A percentile compares a stretch with the other conserved stretches of the same genome.
These are phyloP conservation scores for Allobates femoralis DNA, from an alignment of 2,797 vertebrate species.

Conservation along the genomic window DNA sequence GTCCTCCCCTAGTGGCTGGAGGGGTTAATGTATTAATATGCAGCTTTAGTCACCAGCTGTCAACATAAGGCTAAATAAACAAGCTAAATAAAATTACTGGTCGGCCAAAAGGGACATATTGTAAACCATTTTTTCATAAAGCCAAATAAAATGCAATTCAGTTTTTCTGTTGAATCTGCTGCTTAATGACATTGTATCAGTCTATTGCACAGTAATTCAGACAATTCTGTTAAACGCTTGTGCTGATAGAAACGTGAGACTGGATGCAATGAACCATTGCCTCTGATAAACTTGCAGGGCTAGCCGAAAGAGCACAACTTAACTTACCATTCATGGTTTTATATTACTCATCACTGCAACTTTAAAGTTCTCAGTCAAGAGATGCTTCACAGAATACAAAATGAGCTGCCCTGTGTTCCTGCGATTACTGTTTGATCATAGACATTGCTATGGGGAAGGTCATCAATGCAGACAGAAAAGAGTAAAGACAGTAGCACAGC, in stretches of 20 bases:
- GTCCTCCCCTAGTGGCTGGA: constrained; percentile 27
- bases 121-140: constrained; percentile 54
- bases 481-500: constrained; percentile 18
- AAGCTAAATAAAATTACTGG: constrained; percentile 42
- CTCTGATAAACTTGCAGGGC: constrained; percentile 54
- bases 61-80: constrained; percentile 29
- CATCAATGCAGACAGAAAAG: constrained; percentile 34
- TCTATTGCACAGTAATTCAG: constrained; percentile 53
- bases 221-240: constrained; percentile 29
- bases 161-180: constrained; percentile 29
- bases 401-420: constrained; percentile 40
- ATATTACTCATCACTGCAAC: constrained; percentile 55
- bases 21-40: constrained; percentile 35
- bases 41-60: constrained; percentile 32
- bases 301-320: constrained; percentile 21
- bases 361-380: constrained; percentile 55
- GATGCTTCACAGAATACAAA: constrained; percentile 51
- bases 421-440: constrained; percentile 45
- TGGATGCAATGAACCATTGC: constrained; percentile 60
- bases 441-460: constrained; percentile 47
- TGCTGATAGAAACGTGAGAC: constrained; percentile 45
- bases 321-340: constrained; percentile 57
- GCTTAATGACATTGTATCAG: constrained; percentile 40
- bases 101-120: constrained; percentile 49
- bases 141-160: constrained; percentile 42